Conservation (phyloP, 2,113 vertebrate genomes). For the Grus americana region DNA sequence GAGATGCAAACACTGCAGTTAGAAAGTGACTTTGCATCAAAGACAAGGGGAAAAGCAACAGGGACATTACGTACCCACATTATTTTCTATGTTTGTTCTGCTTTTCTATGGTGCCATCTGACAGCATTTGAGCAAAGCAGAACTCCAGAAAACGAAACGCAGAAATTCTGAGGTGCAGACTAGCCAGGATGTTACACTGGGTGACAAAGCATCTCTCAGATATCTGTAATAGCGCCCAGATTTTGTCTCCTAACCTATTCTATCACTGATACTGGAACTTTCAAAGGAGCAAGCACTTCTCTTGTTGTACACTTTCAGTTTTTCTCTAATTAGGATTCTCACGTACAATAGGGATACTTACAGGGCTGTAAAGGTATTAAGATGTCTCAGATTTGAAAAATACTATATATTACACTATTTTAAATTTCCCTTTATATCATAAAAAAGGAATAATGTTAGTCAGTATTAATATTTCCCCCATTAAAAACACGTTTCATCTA, state of each 20-base stretch:
- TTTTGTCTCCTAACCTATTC: background rate
- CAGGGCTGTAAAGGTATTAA: background rate
- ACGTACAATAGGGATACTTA: background rate
- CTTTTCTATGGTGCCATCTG: background rate
- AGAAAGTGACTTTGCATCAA: background rate
- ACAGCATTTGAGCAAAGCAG: background rate
- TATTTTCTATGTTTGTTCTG: background rate
- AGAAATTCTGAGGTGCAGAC: background rate
- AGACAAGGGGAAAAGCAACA: background rate
- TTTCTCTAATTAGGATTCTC: background rate
- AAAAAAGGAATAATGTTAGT: background rate
- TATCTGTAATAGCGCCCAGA: background rate
- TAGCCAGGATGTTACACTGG: background rate
- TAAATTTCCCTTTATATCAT: background rate
- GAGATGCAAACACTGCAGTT: background rate
- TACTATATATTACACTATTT: background rate
- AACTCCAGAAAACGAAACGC: background rate
- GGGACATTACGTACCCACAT: background rate
- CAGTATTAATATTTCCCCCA: background rate
- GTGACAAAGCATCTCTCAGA: background rate
- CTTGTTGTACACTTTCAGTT: background rate
- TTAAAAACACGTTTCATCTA: background rate
- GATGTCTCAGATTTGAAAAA: background rate
- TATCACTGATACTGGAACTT: background rate
- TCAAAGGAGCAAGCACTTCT: background rate